Conservation (phyloP, 2,113 vertebrate genomes). For the Sardina pilchardus region DNA sequence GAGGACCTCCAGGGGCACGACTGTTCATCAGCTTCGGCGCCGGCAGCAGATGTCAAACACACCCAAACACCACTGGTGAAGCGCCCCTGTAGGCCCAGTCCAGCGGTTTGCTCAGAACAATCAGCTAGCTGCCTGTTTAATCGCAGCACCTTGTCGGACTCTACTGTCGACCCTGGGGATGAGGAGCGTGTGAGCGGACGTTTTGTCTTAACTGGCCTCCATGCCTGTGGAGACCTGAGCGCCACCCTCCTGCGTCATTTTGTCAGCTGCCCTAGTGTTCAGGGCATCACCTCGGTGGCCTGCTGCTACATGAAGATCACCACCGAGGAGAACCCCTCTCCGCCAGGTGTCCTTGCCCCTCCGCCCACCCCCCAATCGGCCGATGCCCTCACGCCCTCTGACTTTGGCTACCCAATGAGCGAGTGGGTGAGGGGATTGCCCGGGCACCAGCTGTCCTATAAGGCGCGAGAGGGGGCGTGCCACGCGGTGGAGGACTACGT, state of each 20-base stretch:
- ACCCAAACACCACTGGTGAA: neutral
- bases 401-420: conserved; percentile 83
- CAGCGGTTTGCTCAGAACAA: neutral
- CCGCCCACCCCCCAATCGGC: neutral
- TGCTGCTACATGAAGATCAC: conserved; percentile 96
- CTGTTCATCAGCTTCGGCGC: neutral
- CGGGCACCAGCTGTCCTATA: conserved; percentile 80
- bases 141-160: neutral
- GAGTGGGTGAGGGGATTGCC: conserved; percentile 72
- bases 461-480: conserved; percentile 85
- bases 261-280: conserved; percentile 71
- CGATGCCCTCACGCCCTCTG: neutral
- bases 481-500: conserved; percentile 85
- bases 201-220: conserved; percentile 85
- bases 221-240: conserved; percentile 90
- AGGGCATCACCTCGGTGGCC: conserved; percentile 80
- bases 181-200: conserved; percentile 18
- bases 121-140: neutral
- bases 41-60: neutral
- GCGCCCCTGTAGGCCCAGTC: neutral
- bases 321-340: conserved; percentile 56
- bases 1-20: neutral
- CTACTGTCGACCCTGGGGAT: neutral
- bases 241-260: conserved; percentile 86
- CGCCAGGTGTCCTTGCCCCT: conserved; percentile 53